Base-by-base conservation (phyloP, 1,140 invertebrate species). In the Drosophila subpulchrella region DNA sequence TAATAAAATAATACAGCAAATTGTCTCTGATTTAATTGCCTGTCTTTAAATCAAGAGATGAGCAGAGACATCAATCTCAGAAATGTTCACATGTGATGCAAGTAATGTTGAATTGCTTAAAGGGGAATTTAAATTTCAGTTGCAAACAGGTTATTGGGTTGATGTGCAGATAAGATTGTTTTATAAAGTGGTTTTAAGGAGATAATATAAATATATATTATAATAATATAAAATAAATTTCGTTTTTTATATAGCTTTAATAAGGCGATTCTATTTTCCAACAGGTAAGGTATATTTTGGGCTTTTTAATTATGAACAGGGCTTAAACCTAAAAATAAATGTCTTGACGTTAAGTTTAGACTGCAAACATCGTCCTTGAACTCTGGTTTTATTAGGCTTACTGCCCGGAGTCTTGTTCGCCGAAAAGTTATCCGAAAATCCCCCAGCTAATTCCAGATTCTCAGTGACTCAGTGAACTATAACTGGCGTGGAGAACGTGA, bases 401-500 rank as follows among this genome's bases (percentile, higher is more conserved):
- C 6, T 6, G 11, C 8, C 11, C 0, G 5, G 6, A 27, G 13
- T 17, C 59, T 66, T 66, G 20, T 17, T 20, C 1, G 36, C 36
- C 20, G 10, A 34, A 58, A 58, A 70, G 10, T 42, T 50, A 30
- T 34, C 36, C 50, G 17, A 46, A 56, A 46, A 38, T 46, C 50
- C 34, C 17, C 27, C 36, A 36, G 63, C 63, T 71, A 58, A 70
- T 71, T 57, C 36, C 17, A 20, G 36, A 71, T 58, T 57, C 53
- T 11, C 20, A 17, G 51, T 71, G 67, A 70, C 67, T 75, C 51
- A 63, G 58, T 63, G 42, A 63, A 62, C 70, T 55, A 44, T 34
- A 63, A 61, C 70, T 75, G 70, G 50, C 44, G 15, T 32, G 38
- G 38, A 53, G 54, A 72, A 86, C 83, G 83, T 86, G 82, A 70